Evolutionary conservation across 2,113 vertebrate genomes (phyloP), one percentile per base, ranked within the genome.

Genomic region (Picathartes gymnocephalus): DNA sequence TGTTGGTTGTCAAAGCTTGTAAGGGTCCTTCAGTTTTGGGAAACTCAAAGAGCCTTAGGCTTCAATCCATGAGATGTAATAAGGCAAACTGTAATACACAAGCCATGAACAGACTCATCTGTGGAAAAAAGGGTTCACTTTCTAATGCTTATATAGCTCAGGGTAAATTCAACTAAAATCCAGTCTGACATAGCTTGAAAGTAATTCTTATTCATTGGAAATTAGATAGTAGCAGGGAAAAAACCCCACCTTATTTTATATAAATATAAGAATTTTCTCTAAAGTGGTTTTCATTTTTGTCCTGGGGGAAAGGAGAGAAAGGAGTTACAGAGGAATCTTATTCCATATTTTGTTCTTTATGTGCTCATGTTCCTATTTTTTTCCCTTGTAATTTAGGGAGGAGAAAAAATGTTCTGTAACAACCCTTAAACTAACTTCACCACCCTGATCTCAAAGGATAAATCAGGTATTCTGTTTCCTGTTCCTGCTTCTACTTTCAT

Each of bases 161-260:
- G 90, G 96, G 96, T 97, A 97, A 97, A 96, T 93, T 90, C 92
- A 92, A 70, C 81, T 89, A 74, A 94, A 96, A 96, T 93, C 92
- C 84, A 3, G 6, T 88, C 90, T 94, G 90, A 96, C 97, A 97
- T 93, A 96, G 95, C 90, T 97, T 96, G 94, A 96, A 97, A 97
- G 94, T 97, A 96, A 98, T 98, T 98, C 96, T 97, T 98, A 97
- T 98, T 98, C 98, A 98, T 98, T 97, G 96, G 92, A 98, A 98
- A 98, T 97, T 90, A 96, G 94, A 96, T 94, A 66, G 93, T 94
- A 96, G 94, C 39, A 97, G 95, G 68, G 91, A 86, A 95, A 96
- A 97, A 94, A 93, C 93, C 78, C 85, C 37, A 86, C 95, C 87
- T 87, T 87, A 95, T 95, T 96, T 96, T 94, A 97, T 96, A 95